Conservation (phyloP, 2,797 vertebrate species). For the Telmatherina bonti region DNA sequence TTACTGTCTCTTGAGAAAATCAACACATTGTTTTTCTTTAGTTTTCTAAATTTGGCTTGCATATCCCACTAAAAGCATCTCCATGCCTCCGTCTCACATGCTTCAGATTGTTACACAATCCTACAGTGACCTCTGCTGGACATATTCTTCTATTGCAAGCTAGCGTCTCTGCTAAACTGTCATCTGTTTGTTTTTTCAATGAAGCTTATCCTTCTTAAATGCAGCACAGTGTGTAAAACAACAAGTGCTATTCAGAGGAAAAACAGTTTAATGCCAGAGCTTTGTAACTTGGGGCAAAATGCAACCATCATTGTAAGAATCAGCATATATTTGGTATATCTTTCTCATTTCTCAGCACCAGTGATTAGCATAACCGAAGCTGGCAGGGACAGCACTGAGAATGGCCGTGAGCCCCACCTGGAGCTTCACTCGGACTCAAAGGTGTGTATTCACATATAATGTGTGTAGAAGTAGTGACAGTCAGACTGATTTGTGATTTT, state of each 20-base stretch:
- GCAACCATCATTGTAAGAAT: background rate
- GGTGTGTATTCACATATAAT: constrained; percentile 53
- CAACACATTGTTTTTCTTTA: background rate
- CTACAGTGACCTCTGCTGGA: constrained; percentile 63
- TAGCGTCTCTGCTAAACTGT: background rate
- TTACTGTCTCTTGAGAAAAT: background rate
- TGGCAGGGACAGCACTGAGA: constrained; percentile 58
- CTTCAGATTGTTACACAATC: background rate
- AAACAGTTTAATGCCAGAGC: background rate
- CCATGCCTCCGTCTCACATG: background rate
- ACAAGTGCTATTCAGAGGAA: background rate
- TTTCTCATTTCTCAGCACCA: constrained; percentile 57
- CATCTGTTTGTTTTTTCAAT: background rate
- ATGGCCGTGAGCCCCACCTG: constrained; percentile 67
- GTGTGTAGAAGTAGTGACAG: background rate
- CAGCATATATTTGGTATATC: background rate
- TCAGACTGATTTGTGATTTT: too few relatives aligned
- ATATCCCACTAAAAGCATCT: constrained; percentile 21
- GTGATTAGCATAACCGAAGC: constrained; percentile 75
- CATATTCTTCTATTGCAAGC: constrained; percentile 19
- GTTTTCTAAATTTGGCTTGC: constrained; percentile 9
- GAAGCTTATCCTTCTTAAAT: background rate
- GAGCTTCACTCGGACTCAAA: constrained; percentile 80
- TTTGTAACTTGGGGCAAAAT: background rate
- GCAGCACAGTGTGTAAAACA: background rate